Percentiles rank a stretch among this genome's conserved stretches.
Conservation (phyloP, 2,888 invertebrate species). For the Syritta pipiens region DNA sequence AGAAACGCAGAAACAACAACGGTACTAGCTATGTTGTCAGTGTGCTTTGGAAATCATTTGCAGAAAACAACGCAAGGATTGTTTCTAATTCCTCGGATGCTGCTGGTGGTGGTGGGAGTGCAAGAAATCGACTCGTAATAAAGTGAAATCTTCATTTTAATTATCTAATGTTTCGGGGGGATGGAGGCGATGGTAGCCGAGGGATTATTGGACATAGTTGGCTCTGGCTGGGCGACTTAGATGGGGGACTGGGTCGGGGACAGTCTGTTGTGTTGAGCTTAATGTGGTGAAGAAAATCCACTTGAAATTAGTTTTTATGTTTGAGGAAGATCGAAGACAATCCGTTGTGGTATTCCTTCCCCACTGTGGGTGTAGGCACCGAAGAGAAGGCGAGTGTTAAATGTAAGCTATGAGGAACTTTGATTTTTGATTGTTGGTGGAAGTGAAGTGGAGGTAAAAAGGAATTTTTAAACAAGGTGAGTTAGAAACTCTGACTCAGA, state of each 20-base stretch:
- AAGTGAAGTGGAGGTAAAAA: too few relatives aligned
- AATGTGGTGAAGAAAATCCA: constrained; percentile 67
- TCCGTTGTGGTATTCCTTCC: constrained; percentile 14
- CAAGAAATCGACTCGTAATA: constrained; percentile 58
- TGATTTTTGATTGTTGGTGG: constrained; percentile 28
- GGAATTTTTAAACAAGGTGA: too few relatives aligned
- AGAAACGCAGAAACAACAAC: constrained; percentile 37
- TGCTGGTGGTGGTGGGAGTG: background rate
- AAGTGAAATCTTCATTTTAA: constrained; percentile 66
- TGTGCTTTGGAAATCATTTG: constrained; percentile 65
- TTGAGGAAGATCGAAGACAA: constrained; percentile 41
- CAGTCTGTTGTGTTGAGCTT: constrained; percentile 56
- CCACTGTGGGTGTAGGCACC: background rate
- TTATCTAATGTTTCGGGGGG: constrained; percentile 47
- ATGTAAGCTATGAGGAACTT: constrained; percentile 21
- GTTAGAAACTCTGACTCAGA: too few relatives aligned
- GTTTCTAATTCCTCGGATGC: constrained; percentile 44
- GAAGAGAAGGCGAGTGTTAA: constrained; percentile 13
- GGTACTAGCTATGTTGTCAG: constrained; percentile 49
- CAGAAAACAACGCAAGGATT: constrained; percentile 55
- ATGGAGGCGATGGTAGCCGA: constrained; percentile 17
- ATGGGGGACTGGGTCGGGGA: background rate
- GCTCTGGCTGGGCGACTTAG: background rate
- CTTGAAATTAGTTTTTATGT: constrained; percentile 63
- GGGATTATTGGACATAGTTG: constrained; percentile 58